These are phyloP conservation scores for Hemistola chrysoprasaria DNA, from an alignment of 2,888 invertebrate species.

Conservation along the genomic window DNA sequence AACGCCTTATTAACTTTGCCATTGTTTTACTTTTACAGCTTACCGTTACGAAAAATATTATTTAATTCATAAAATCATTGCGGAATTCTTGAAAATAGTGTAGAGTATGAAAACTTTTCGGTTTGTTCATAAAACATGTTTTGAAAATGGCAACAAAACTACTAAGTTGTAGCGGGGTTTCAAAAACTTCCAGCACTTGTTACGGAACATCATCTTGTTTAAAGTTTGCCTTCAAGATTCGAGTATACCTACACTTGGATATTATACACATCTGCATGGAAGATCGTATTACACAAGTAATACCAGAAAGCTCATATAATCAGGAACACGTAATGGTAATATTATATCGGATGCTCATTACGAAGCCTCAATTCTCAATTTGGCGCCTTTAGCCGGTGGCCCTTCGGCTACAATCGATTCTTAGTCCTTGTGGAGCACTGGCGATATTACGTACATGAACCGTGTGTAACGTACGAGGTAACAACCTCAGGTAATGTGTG, in stretches of 20 bases:
- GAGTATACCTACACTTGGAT: slow-evolving; percentile 28
- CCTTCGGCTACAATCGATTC: slow-evolving; percentile 15
- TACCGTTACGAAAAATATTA: slow-evolving; percentile 7
- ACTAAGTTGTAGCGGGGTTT: slow-evolving; percentile 11
- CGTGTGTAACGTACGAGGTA: slow-evolving; percentile 31
- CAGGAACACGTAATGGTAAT: neutral
- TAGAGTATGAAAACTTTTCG: slow-evolving; percentile 5
- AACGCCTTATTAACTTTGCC: slow-evolving; percentile 28
- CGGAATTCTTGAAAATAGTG: slow-evolving; percentile 1
- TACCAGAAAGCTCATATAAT: slow-evolving; percentile 24
- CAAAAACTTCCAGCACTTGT: slow-evolving; percentile 34
- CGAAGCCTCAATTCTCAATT: neutral
- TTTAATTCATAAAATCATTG: slow-evolving; percentile 2
- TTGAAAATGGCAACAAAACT: slow-evolving; percentile 16
- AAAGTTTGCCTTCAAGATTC: slow-evolving; percentile 33
- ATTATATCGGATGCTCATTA: slow-evolving; percentile 19
- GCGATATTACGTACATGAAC: slow-evolving; percentile 8
- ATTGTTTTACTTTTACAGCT: slow-evolving; percentile 22
- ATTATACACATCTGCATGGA: slow-evolving; percentile 14
- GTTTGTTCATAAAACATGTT: slow-evolving; percentile 12
- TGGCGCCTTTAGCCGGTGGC: slow-evolving; percentile 1
- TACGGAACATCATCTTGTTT: slow-evolving; percentile 45
- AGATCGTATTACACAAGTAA: slow-evolving; percentile 17
- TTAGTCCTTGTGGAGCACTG: slow-evolving; percentile 2
- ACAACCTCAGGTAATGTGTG: slow-evolving; percentile 30